Evolutionary conservation across 2,113 vertebrate species (phyloP).

Genomic region (Mesitornis unicolor): DNA sequence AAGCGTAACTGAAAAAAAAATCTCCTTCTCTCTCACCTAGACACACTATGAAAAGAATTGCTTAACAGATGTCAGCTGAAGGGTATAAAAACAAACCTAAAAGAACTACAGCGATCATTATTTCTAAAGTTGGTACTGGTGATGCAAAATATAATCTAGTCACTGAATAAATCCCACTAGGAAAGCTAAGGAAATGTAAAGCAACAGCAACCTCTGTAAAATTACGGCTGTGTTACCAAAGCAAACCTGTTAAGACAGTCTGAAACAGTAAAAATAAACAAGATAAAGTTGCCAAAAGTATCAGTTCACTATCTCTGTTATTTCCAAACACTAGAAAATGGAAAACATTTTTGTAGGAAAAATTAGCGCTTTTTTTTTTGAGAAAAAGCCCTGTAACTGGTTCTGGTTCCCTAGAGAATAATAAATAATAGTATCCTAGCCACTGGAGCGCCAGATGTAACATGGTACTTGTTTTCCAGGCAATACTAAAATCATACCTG

Average conservation of each 20-base stretch:
- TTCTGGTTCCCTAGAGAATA: not conserved
- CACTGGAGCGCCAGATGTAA: not conserved
- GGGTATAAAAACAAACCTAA: conserved; percentile 27
- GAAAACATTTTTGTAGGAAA: not conserved
- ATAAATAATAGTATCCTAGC: not conserved
- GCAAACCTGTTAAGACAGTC: not conserved
- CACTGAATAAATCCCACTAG: not conserved
- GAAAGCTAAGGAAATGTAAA: not conserved
- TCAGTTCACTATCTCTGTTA: not conserved
- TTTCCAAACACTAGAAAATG: not conserved
- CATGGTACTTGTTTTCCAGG: not conserved
- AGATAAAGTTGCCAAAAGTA: not conserved
- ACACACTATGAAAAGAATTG: not conserved
- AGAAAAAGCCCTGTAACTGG: not conserved
- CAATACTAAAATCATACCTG: not conserved
- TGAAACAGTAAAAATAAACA: conserved; percentile 14
- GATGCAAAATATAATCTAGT: conserved; percentile 31
- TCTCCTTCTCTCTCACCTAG: conserved; percentile 10
- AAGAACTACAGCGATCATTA: conserved; percentile 6
- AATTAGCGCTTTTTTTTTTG: not conserved
- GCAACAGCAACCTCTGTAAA: not conserved
- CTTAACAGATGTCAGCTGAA: conserved; percentile 42
- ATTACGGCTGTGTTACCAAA: not conserved
- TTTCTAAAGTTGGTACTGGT: not conserved
- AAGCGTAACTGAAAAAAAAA: conserved; percentile 12